Evolutionary conservation across 2,888 invertebrate species (phyloP).

Genomic region (Chloromyia formosa): DNA sequence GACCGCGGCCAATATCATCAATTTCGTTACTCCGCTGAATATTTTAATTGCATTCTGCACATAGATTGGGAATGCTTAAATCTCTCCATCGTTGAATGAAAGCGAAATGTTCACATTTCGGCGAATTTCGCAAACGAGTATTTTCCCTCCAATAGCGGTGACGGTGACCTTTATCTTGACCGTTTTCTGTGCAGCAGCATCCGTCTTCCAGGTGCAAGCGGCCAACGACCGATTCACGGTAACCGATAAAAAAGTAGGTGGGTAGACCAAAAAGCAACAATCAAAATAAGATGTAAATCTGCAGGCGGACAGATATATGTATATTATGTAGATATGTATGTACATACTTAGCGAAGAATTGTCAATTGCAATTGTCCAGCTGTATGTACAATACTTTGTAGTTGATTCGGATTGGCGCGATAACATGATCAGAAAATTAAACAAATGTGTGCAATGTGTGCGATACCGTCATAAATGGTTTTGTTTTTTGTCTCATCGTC

Average conservation of each 20-base stretch:
- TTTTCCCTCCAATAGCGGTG: neutral
- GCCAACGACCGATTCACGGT: slow-evolving; percentile 18
- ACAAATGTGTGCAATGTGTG: neutral
- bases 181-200: neutral
- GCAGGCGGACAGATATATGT: too few species aligned
- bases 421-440: slow-evolving; percentile 30
- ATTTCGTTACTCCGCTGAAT: neutral
- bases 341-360: neutral
- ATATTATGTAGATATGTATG: too few species aligned
- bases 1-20: slow-evolving; percentile 1
- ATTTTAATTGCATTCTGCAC: slow-evolving; percentile 11
- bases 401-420: neutral
- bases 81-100: neutral
- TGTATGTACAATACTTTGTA: neutral
- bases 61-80: slow-evolving; percentile 8
- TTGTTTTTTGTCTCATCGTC: slow-evolving; percentile 10
- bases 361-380: neutral
- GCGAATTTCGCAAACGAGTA: neutral
- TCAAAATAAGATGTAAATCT: too few species aligned
- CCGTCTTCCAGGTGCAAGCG: neutral
- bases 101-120: slow-evolving; percentile 28
- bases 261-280: neutral
- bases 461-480: slow-evolving; percentile 8
- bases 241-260: slow-evolving; percentile 25
- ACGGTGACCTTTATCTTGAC: slow-evolving; percentile 26